Evolutionary conservation across 2,888 invertebrate genomes (phyloP), one percentile per base, ranked within the genome.

Genomic region (Campoplex capitator): DNA sequence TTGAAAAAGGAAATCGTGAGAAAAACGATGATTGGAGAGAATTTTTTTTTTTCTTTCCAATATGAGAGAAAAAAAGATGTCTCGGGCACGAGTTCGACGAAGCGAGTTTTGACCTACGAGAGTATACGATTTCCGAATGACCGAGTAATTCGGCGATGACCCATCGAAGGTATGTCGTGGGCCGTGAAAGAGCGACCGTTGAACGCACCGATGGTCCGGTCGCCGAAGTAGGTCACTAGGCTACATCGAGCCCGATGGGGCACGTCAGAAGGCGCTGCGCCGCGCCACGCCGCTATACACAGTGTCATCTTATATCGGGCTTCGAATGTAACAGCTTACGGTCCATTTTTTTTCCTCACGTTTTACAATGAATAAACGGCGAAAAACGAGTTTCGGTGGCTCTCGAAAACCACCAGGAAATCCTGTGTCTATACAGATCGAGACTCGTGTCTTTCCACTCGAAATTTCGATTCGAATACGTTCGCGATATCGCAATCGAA

Each of bases 141-240:
- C 51, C 80, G 80, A 65, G 76, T 18, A 18, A 83, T 83, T 83
- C 83, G 83, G 83, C 83, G 62, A 71, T 77, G 76, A 83, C 62
- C 76, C 76, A 67, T 84, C 79, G 75, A 70, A 79, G 80, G 51
- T 81, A 74, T 85, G 82, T 68, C 79, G 80, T 77, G 83, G 83
- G 58, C 71, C 78, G 75, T 42, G 35, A 70, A 71, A 51, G 51
- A 79, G 48, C 70, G 56, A 74, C 48, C 76, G 73, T 71, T 76
- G 51, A 54, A 68, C 82, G 48, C 80, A 48, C 58, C 82, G 82
- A 78, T 78, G 75, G 82, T 70, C 58, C 70, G 83, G 77, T 78
- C 82, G 87, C 74, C 81, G 32, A 89, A 88, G 89, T 89, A 67
- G 88, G 93, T 92, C 91, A 93, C 92, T 93, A 91, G 93, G 93